Conservation (phyloP, 2,888 invertebrate genomes). For the Minunthozetes semirufus region DNA sequence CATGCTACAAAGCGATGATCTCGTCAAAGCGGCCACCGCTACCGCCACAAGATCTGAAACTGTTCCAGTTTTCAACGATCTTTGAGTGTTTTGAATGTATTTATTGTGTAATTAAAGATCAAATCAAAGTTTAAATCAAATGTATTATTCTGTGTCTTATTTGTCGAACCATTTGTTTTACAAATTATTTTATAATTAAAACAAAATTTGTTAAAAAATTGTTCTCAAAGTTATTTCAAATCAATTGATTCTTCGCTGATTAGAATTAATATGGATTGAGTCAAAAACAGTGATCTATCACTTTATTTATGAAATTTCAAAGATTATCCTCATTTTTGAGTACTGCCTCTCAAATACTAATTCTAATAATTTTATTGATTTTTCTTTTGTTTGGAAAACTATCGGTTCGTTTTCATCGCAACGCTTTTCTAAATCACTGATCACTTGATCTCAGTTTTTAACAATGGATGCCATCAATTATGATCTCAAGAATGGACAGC, state of each 20-base stretch:
- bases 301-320: too few relatives aligned
- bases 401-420: background rate
- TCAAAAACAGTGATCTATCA: too few relatives aligned
- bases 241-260: too few relatives aligned
- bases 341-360: background rate
- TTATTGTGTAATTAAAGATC: background rate
- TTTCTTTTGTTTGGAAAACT: background rate
- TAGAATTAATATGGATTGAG: too few relatives aligned
- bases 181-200: too few relatives aligned
- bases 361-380: background rate
- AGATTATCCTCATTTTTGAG: too few relatives aligned
- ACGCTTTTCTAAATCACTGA: background rate
- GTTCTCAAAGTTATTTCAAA: too few relatives aligned
- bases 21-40: slow-evolving; percentile 67
- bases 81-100: slow-evolving; percentile 46
- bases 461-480: background rate
- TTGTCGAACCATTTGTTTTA: too few relatives aligned
- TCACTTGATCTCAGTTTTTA: too few relatives aligned
- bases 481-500: background rate
- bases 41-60: slow-evolving; percentile 63
- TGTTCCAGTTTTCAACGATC: slow-evolving; percentile 67
- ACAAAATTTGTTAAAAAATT: too few relatives aligned
- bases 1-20: slow-evolving; percentile 52
- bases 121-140: background rate
- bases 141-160: too few relatives aligned